These are phyloP conservation scores for Morone chrysops DNA, from an alignment of 2,113 vertebrate species.

Conservation along the genomic window DNA sequence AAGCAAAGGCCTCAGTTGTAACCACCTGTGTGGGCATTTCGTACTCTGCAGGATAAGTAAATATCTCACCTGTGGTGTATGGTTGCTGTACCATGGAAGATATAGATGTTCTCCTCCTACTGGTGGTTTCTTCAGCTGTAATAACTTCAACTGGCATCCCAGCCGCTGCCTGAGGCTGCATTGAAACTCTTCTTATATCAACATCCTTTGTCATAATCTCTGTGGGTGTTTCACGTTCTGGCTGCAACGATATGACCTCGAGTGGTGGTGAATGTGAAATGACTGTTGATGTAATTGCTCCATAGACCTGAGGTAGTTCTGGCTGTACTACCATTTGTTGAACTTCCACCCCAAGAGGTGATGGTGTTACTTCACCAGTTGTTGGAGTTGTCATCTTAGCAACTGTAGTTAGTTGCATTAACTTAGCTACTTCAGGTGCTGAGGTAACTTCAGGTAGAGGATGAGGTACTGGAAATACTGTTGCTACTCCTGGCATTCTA, in stretches of 20 bases:
- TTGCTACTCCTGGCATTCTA: constrained; percentile 50
- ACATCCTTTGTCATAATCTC: constrained; percentile 42
- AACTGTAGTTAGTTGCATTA: constrained; percentile 21
- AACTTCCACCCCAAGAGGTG: constrained; percentile 36
- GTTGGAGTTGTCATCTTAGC: constrained; percentile 28
- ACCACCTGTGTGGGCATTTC: constrained; percentile 59
- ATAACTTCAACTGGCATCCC: constrained; percentile 60
- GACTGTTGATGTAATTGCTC: constrained; percentile 29
- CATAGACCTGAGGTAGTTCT: constrained; percentile 41
- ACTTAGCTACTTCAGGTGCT: constrained; percentile 5
- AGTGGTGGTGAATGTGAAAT: constrained; percentile 53
- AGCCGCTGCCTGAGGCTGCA: constrained; percentile 44
- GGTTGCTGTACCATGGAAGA: constrained; percentile 64
- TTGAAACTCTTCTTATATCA: constrained; percentile 26
- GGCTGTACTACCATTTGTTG: constrained; percentile 45
- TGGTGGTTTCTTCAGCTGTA: constrained; percentile 62
- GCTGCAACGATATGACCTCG: constrained; percentile 55
- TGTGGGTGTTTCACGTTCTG: constrained; percentile 52
- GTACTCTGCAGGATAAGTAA: constrained; percentile 59
- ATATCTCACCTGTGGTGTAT: constrained; percentile 58
- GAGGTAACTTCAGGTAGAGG: constrained; percentile 36
- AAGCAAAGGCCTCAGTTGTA: constrained; percentile 63
- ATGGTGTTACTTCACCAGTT: constrained; percentile 22
- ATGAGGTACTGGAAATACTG: constrained; percentile 23
- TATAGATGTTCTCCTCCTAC: constrained; percentile 68